Conservation (phyloP, 2,113 vertebrate species). For the Eidolon helvum region DNA sequence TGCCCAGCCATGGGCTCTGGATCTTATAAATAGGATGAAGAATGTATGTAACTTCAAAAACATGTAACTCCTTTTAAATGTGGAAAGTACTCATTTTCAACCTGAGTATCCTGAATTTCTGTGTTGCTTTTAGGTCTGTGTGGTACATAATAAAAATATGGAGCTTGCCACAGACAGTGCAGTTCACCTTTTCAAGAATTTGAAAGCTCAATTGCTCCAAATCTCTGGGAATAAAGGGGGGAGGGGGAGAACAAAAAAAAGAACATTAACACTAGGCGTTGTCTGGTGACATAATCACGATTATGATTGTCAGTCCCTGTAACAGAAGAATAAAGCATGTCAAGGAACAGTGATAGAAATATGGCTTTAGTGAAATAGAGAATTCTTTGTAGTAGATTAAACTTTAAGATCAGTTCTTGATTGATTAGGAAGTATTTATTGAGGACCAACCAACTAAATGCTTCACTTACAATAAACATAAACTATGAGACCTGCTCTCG, state of each 20-base stretch:
- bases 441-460: background rate
- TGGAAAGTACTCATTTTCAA: constrained; percentile 41
- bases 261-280: background rate
- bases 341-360: background rate
- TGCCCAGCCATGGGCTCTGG: constrained; percentile 39
- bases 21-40: constrained; percentile 43
- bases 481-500: background rate
- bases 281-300: background rate
- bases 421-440: background rate
- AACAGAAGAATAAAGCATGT: background rate
- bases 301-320: background rate
- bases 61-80: constrained; percentile 35
- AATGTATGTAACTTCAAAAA: constrained; percentile 7
- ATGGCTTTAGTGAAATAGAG: background rate
- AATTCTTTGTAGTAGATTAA: background rate
- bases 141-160: background rate
- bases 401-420: background rate
- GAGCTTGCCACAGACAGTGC: background rate
- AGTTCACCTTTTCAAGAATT: background rate
- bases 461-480: background rate
- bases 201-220: background rate
- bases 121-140: background rate
- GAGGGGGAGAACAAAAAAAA: background rate
- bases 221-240: background rate
- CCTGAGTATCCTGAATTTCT: constrained; percentile 46